phyloP scores from a whole-genome alignment of 2,888 invertebrate genomes.

The Xestoiulus laeticollis region DNA sequence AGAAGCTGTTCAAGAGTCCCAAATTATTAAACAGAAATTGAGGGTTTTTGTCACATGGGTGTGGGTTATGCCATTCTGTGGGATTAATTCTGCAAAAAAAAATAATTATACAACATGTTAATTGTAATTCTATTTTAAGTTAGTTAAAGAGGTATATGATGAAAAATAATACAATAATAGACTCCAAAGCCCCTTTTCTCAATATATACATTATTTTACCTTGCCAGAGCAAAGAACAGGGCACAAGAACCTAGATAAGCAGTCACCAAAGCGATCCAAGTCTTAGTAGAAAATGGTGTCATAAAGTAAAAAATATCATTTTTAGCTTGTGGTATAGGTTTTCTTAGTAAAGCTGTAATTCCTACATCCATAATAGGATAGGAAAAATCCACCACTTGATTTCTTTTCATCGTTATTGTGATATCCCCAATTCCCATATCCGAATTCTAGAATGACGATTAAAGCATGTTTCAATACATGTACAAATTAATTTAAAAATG shows the following conservation, averaged over 20 bases:
- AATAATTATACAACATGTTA: too few relatives aligned
- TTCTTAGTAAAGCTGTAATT: conserved; percentile 93
- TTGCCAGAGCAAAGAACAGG: conserved; percentile 88
- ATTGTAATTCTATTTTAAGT: too few relatives aligned
- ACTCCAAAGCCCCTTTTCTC: too few relatives aligned
- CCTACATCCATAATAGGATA: conserved; percentile 99
- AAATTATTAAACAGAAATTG: conserved; percentile 53
- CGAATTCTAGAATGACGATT: conserved; percentile 74
- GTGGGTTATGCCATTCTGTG: conserved; percentile 86
- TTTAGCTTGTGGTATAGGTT: conserved; percentile 91
- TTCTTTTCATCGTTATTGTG: conserved; percentile 96
- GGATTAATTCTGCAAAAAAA: conserved; percentile 66
- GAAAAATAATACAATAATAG: too few relatives aligned
- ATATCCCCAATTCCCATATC: conserved; percentile 97
- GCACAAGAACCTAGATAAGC: conserved; percentile 95
- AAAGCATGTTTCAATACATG: neutral
- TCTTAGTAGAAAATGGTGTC: conserved; percentile 90
- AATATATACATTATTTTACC: conserved; percentile 69
- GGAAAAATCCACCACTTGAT: conserved; percentile 93
- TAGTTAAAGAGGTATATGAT: too few relatives aligned
- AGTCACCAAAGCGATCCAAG: conserved; percentile 97
- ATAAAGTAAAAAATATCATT: conserved; percentile 92
- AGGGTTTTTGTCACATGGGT: conserved; percentile 85
- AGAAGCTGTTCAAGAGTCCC: conserved; percentile 56
- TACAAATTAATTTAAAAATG: neutral